phyloP scores from a whole-genome alignment of 2,797 vertebrate genomes.

The Enteromius anoplus region DNA sequence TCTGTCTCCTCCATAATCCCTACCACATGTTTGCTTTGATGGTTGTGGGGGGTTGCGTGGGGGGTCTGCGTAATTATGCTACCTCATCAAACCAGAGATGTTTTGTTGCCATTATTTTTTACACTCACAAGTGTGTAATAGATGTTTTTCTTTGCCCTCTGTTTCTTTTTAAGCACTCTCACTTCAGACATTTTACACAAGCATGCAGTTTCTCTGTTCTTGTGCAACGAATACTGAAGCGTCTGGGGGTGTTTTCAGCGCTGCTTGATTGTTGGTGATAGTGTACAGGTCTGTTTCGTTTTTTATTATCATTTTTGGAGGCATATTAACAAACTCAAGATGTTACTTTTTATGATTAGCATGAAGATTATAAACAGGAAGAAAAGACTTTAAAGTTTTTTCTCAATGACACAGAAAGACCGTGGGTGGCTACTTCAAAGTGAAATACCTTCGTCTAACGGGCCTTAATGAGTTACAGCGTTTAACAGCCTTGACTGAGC shows the following conservation, averaged over 20 bases:
- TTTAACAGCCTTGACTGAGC: constrained; percentile 82
- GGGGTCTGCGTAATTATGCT: constrained; percentile 74
- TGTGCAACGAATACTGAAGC: constrained; percentile 43
- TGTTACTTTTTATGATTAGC: constrained; percentile 79
- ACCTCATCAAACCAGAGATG: constrained; percentile 78
- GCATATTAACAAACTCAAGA: constrained; percentile 76
- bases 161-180: constrained; percentile 57
- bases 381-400: constrained; percentile 73
- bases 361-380: constrained; percentile 73
- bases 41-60: constrained; percentile 62
- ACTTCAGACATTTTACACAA: constrained; percentile 57
- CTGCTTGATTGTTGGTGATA: constrained; percentile 56
- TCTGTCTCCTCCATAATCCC: constrained; percentile 78
- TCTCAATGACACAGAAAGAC: constrained; percentile 78
- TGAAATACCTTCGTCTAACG: constrained; percentile 73
- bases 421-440: constrained; percentile 86
- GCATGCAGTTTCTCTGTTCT: constrained; percentile 64
- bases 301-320: constrained; percentile 54
- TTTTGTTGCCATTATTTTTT: constrained; percentile 75
- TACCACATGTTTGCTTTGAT: constrained; percentile 79
- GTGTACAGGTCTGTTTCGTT: constrained; percentile 60
- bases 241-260: constrained; percentile 41
- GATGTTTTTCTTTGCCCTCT: constrained; percentile 56
- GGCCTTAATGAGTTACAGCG: constrained; percentile 82
- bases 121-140: constrained; percentile 59